Base-by-base conservation (phyloP, 2,888 invertebrate species). In the Ecdyonurus torrentis region DNA sequence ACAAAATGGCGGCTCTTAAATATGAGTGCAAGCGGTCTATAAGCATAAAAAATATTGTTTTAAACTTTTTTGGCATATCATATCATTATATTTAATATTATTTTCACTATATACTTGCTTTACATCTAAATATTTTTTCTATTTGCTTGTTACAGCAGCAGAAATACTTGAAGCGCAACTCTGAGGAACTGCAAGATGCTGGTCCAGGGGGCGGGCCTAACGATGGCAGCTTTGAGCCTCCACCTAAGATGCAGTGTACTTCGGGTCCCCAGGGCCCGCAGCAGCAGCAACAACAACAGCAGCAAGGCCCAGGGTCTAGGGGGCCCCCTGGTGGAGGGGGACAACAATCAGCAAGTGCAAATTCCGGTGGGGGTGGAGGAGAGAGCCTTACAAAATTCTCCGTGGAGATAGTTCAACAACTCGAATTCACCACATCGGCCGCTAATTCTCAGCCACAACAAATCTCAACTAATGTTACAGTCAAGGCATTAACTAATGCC, bases 391-490 rank as follows among this genome's bases (percentile, higher is more conserved):
- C 84, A 66, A 91, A 91, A 74, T 91, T 93, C 77, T 91, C 91
- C 2, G 91, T 93, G 66, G 91, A 93, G 77, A 93, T 93, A 70
- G 92, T 93, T 23, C 93, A 93, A 74, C 92, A 91, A 74, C 77
- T 91, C 63, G 91, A 93, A 74, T 92, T 92, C 73, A 91, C 91
- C 66, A 90, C 90, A 55, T 89, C 88, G 59, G 87, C 89, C 62
- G 89, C 89, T 59, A 91, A 88, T 72, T 87, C 89, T 5, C 90
- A 90, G 72, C 87, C 91, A 62, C 91, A 91, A 72, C 91, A 91
- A 76, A 92, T 92, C 68, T 89, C 87, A 71, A 92, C 93, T 67
- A 92, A 92, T 78, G 91, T 93, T 64, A 93, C 92, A 62, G 92
- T 93, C 67, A 93, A 92, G 72, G 84, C 87, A 52, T 75, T 86